phyloP scores from a whole-genome alignment of 30 jellyfish, hydroid and myxozoan genomes.

The Aurelia aurita region DNA sequence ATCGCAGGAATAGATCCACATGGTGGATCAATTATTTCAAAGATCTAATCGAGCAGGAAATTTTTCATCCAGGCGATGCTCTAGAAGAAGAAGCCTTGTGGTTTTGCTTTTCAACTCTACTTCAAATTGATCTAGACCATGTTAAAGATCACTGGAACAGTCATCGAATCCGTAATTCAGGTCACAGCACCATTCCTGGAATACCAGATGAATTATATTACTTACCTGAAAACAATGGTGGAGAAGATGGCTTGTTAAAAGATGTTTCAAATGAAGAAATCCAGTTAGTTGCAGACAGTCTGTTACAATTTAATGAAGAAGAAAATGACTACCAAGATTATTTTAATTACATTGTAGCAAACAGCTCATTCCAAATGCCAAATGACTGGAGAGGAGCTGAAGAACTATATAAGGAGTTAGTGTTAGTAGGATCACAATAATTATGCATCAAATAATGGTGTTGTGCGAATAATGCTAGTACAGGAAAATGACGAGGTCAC shows the following conservation, averaged over 20 bases:
- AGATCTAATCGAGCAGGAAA: conserved; percentile 4
- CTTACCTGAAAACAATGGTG: conserved; percentile 19
- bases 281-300: not conserved
- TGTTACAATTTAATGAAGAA: not conserved
- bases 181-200: conserved; percentile 16
- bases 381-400: conserved; percentile 1
- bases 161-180: conserved; percentile 7
- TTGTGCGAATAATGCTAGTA: no score
- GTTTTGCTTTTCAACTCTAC: conserved; percentile 1
- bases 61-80: not conserved
- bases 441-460: no score
- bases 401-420: not conserved
- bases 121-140: conserved; percentile 12
- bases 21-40: conserved; percentile 73
- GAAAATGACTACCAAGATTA: conserved; percentile 1
- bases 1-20: not conserved
- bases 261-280: not conserved
- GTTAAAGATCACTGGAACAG: conserved; percentile 20
- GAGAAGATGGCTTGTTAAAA: not conserved
- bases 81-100: not conserved
- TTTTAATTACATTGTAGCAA: not conserved
- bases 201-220: conserved; percentile 16
- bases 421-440: not conserved
- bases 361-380: conserved; percentile 4
- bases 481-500: no score